These are phyloP conservation scores for Falco peregrinus DNA, from an alignment of 2,797 vertebrate genomes.

Conservation along the genomic window DNA sequence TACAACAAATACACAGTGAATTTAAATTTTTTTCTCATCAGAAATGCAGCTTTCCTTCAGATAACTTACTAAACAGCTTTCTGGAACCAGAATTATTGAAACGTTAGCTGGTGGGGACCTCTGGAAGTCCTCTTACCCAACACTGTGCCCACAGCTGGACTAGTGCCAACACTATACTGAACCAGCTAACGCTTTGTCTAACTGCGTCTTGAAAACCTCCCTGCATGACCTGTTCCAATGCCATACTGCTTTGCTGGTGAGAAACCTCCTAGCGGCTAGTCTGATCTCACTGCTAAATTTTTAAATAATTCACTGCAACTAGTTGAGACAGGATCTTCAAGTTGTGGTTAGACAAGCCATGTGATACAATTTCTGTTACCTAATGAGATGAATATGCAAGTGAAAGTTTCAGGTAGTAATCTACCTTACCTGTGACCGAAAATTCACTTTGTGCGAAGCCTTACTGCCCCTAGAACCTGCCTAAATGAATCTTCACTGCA, in stretches of 20 bases:
- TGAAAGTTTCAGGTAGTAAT: background rate
- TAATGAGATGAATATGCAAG: constrained; percentile 39
- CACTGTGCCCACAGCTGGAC: background rate
- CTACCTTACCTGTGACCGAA: background rate
- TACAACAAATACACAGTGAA: background rate
- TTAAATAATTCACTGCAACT: constrained; percentile 36
- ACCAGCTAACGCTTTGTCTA: background rate
- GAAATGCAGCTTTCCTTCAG: background rate
- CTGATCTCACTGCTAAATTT: constrained; percentile 21
- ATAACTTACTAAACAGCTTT: background rate
- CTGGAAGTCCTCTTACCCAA: background rate
- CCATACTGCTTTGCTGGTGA: background rate
- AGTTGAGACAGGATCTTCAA: constrained; percentile 47
- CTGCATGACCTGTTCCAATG: background rate
- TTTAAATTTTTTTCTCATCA: background rate
- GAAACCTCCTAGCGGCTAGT: background rate
- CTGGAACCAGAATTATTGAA: background rate
- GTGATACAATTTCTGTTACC: constrained; percentile 27
- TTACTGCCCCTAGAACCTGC: background rate
- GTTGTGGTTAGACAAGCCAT: background rate
- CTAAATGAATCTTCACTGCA: background rate
- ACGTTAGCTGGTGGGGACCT: background rate
- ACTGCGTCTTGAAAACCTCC: background rate
- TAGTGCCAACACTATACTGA: background rate
- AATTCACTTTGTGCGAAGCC: background rate